Evolutionary conservation across 2,888 invertebrate species (phyloP).

Genomic region (Autographa gamma): DNA sequence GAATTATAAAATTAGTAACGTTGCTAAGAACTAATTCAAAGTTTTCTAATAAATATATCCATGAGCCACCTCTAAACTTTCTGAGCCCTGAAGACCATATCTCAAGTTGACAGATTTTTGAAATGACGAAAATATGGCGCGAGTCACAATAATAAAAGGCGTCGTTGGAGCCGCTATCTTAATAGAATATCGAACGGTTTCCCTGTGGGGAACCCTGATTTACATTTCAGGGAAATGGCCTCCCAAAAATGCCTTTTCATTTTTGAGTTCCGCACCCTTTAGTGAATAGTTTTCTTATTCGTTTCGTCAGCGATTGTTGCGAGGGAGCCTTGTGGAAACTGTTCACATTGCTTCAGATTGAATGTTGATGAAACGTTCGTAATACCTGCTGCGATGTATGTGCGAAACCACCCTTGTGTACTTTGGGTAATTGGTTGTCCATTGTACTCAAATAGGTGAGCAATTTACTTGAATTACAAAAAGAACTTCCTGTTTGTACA

Average conservation of each 20-base stretch:
- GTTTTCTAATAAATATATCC: not conserved
- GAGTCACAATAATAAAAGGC: constrained; percentile 69
- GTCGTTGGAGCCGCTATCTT: constrained; percentile 76
- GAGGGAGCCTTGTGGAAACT: not conserved
- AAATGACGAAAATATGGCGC: constrained; percentile 80
- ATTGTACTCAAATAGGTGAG: not conserved
- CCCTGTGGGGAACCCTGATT: constrained; percentile 45
- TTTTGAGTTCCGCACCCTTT: constrained; percentile 56
- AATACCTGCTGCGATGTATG: not conserved
- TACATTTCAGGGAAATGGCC: constrained; percentile 57
- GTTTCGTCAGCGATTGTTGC: constrained; percentile 44
- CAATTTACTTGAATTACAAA: not conserved
- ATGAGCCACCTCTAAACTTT: constrained; percentile 35
- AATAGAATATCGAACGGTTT: constrained; percentile 82
- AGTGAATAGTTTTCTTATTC: constrained; percentile 57
- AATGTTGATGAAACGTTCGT: constrained; percentile 29
- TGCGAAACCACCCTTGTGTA: not conserved
- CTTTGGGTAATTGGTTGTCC: not conserved
- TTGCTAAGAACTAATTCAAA: not conserved
- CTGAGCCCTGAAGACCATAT: constrained; percentile 62
- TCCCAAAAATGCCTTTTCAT: constrained; percentile 54
- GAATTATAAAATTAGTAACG: not conserved
- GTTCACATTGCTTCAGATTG: constrained; percentile 36
- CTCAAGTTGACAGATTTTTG: constrained; percentile 80
- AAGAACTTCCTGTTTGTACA: not conserved